Evolutionary conservation across 2,113 vertebrate species (phyloP).

Genomic region (Microcebus murinus): DNA sequence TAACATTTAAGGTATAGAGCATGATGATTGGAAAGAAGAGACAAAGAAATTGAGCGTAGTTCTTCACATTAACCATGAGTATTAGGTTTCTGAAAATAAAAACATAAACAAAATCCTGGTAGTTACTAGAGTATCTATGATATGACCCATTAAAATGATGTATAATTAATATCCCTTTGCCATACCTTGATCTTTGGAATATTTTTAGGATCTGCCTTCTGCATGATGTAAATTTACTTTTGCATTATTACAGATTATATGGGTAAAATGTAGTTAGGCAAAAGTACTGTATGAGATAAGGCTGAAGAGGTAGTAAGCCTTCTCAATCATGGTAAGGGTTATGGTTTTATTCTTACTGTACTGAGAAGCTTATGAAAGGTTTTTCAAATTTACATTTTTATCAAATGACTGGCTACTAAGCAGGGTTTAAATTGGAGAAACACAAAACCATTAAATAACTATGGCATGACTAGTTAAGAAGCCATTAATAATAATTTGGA

Average conservation of each 20-base stretch:
- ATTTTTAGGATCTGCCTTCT: constrained; percentile 9
- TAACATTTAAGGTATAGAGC: not conserved
- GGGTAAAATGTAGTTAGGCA: not conserved
- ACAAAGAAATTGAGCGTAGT: not conserved
- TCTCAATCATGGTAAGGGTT: not conserved
- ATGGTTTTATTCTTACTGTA: not conserved
- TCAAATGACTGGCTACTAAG: not conserved
- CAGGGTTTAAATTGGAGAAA: not conserved
- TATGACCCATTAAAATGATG: not conserved
- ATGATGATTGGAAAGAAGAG: not conserved
- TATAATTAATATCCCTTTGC: not conserved
- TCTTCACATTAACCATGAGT: not conserved
- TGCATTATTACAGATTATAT: not conserved
- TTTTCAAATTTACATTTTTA: not conserved
- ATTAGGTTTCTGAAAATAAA: not conserved
- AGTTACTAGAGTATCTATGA: not conserved
- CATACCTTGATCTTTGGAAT: not conserved
- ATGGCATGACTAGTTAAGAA: not conserved
- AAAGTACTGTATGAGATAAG: not conserved
- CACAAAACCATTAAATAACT: not conserved
- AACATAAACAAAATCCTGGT: not conserved
- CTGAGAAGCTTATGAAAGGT: not conserved
- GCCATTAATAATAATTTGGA: not conserved
- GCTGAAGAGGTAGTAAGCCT: not conserved
- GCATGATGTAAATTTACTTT: not conserved